These are phyloP conservation scores for Cydia splendana DNA, from an alignment of 1,140 invertebrate genomes.

Conservation along the genomic window DNA sequence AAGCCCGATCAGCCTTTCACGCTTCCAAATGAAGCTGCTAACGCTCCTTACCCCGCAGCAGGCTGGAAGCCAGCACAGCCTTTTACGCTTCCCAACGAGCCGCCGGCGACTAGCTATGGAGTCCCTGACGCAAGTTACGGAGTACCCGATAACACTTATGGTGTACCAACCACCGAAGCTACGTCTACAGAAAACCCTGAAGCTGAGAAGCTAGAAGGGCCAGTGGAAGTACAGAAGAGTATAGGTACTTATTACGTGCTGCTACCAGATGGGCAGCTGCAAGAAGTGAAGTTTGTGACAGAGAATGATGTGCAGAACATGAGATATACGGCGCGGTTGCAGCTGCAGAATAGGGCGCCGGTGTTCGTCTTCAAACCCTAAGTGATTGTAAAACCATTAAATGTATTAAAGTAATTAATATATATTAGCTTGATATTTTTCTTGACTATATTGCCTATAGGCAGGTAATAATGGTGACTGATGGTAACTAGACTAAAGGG, in stretches of 20 bases:
- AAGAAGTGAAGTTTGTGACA: constrained; percentile 61
- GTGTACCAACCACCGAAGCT: constrained; percentile 44
- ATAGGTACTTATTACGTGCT: constrained; percentile 66
- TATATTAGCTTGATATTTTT: too few relatives aligned
- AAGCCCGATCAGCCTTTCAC: constrained; percentile 67
- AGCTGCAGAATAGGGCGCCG: constrained; percentile 56
- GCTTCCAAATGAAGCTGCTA: constrained; percentile 54
- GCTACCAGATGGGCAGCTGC: constrained; percentile 63
- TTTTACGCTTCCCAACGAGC: constrained; percentile 61
- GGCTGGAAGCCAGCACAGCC: constrained; percentile 64
- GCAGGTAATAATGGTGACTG: too few relatives aligned
- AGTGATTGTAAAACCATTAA: constrained; percentile 34
- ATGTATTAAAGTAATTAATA: constrained; percentile 13
- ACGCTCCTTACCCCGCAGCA: constrained; percentile 61
- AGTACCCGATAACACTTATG: constrained; percentile 37
- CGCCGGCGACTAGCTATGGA: constrained; percentile 63
- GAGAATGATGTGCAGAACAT: constrained; percentile 69
- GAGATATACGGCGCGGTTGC: constrained; percentile 62
- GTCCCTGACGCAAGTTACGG: constrained; percentile 59
- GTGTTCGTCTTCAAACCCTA: constrained; percentile 59
- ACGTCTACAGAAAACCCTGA: constrained; percentile 60
- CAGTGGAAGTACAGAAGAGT: constrained; percentile 65
- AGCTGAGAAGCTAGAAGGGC: constrained; percentile 61
- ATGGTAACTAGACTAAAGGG: too few relatives aligned
- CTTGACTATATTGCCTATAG: too few relatives aligned